Base-by-base conservation (phyloP, 2,797 vertebrate species). In the Glossophaga mutica region DNA sequence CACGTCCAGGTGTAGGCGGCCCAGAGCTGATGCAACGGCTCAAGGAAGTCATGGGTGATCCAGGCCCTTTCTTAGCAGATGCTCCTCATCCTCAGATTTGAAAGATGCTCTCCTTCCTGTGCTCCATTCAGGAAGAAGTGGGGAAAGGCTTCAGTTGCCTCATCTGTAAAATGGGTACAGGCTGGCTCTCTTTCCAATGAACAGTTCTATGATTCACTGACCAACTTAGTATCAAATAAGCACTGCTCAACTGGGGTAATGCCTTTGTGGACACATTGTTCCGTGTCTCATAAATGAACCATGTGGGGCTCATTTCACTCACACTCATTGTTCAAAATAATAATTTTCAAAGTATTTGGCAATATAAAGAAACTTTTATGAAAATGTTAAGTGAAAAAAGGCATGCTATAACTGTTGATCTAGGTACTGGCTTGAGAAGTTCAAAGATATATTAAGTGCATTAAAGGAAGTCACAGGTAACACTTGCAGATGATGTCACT, bases 311-410 rank as follows among this genome's bases (percentile, higher is more conserved):
- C 29, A 71, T 42, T 29, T 32, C 67, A 76, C 34, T 68, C 21
- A 50, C 14, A 67, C 10, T 29, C 37, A 52, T 29, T 67, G 71
- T 48, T 82, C 37, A 57, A 81, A 93, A 74, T 37, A 74, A 65
- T 68, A n/a, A 82, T 44, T 70, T 73, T 52, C 19, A 91, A 87
- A 78, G 24, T 71, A 94, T n/a, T 62, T 83, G 79, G 55, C 42
- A 89, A 79, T 26, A 74, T 34, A 52, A 91, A 88, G 68, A 84
- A 67, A 73, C 0, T 55, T 37, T 59, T 87, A n/a, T n/a, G 46
- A 77, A 96, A 94, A 79, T 14, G n/a, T 70, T 42, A 95, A 67
- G n/a, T 52, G 74, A 79, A 74, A 62, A 87, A 91, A 84, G 37
- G 57, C 32, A 87, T n/a, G 34, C 21, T 88, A 5, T 79, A 59